Conservation (phyloP, 2,888 invertebrate species). For the Synanthedon tipuliformis region DNA sequence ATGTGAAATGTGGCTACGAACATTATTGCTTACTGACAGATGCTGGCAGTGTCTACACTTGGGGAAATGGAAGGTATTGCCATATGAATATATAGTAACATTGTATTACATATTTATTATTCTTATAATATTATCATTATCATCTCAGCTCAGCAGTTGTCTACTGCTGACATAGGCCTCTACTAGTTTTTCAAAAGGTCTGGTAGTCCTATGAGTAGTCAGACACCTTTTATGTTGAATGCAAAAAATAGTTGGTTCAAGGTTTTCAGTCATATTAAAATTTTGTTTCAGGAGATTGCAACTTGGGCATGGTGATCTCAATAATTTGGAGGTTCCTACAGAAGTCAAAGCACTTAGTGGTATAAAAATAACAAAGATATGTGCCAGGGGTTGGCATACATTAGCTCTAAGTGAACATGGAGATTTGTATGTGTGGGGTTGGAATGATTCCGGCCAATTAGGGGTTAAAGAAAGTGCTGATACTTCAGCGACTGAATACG, state of each 20-base stretch:
- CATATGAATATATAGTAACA: too few species aligned
- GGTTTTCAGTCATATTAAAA: not conserved
- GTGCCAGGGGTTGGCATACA: constrained; percentile 90
- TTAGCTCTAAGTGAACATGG: constrained; percentile 82
- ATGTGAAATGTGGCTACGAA: constrained; percentile 83
- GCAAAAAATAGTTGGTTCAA: not conserved
- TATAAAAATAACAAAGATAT: constrained; percentile 75
- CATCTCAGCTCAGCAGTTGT: too few species aligned
- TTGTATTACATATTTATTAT: too few species aligned
- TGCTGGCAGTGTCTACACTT: constrained; percentile 80
- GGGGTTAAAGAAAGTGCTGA: constrained; percentile 69
- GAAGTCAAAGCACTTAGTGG: constrained; percentile 81
- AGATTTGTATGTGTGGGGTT: constrained; percentile 91
- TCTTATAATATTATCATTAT: not conserved
- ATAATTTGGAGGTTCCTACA: constrained; percentile 72
- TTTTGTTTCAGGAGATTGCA: constrained; percentile 80
- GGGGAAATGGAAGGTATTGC: constrained; percentile 84
- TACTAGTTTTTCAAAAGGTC: too few species aligned
- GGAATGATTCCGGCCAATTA: constrained; percentile 89
- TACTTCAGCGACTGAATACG: constrained; percentile 12
- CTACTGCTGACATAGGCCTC: too few species aligned
- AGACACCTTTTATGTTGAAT: not conserved
- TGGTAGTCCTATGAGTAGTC: too few species aligned
- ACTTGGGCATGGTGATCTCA: constrained; percentile 82
- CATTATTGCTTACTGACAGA: constrained; percentile 79